Conservation (phyloP, 2,113 vertebrate species). For the Smithornis capensis region DNA sequence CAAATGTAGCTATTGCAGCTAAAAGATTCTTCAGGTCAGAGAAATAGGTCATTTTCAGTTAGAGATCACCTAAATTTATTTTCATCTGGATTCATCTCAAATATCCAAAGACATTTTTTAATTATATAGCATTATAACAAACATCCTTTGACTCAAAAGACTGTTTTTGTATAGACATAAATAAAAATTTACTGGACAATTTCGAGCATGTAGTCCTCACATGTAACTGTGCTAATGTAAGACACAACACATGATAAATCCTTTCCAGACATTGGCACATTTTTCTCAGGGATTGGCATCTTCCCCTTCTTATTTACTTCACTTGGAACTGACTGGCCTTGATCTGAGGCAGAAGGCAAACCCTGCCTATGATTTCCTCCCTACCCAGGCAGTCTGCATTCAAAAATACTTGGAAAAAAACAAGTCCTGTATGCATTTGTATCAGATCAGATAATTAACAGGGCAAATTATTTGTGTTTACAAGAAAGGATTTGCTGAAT, state of each 20-base stretch:
- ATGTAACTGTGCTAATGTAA: not conserved
- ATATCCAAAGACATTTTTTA: not conserved
- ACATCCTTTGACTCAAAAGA: not conserved
- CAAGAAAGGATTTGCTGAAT: not conserved
- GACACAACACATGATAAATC: too few relatives aligned
- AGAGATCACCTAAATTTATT: not conserved
- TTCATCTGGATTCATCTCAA: not conserved
- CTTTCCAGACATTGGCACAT: not conserved
- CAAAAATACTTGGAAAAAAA: not conserved
- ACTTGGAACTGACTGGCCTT: not conserved
- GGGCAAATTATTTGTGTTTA: not conserved
- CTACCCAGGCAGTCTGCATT: not conserved
- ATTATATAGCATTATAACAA: not conserved
- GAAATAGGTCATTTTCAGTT: conserved; percentile 66
- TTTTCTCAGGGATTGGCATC: not conserved
- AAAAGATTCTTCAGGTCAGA: conserved; percentile 22
- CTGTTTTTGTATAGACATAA: not conserved
- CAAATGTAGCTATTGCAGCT: conserved; percentile 47
- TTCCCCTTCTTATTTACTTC: not conserved
- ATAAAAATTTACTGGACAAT: not conserved
- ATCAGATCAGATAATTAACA: not conserved
- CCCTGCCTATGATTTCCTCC: not conserved
- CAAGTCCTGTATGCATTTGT: not conserved
- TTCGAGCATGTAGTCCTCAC: not conserved
- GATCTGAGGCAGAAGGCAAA: not conserved